A percentile compares a stretch with the other conserved stretches of the same genome.
These are phyloP conservation scores for Lithophane ornitopus DNA, from an alignment of 2,888 invertebrate species.

Conservation along the genomic window DNA sequence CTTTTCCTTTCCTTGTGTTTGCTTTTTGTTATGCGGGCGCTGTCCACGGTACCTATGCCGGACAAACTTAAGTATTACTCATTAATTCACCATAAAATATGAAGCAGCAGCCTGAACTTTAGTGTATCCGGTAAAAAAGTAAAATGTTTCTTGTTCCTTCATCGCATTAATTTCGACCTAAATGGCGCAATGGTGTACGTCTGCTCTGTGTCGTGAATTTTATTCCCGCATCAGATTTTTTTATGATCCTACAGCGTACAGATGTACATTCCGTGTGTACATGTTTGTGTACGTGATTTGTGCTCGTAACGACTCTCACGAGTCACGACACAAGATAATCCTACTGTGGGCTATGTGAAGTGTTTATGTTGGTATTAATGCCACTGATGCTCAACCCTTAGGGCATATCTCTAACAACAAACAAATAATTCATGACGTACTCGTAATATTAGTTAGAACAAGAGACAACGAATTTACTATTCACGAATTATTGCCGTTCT, in stretches of 20 bases:
- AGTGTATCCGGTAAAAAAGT: background rate
- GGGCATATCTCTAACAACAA: conserved; percentile 24
- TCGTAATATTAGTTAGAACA: conserved; percentile 9
- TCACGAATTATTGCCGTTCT: conserved; percentile 15
- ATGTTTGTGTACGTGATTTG: conserved; percentile 57
- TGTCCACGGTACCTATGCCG: too few relatives aligned
- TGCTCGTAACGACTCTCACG: conserved; percentile 42
- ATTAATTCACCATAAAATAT: conserved; percentile 2
- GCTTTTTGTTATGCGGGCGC: background rate
- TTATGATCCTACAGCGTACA: conserved; percentile 53
- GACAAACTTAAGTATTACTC: background rate
- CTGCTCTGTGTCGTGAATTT: conserved; percentile 55
- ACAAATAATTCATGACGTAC: conserved; percentile 27
- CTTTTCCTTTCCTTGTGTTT: conserved; percentile 16
- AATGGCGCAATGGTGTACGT: conserved; percentile 50
- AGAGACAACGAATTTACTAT: conserved; percentile 30
- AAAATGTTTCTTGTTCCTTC: background rate
- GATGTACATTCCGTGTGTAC: conserved; percentile 43
- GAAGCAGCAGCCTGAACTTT: background rate
- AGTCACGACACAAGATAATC: conserved; percentile 46
- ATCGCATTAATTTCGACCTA: conserved; percentile 48
- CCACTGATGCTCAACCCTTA: conserved; percentile 28
- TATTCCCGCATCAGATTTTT: conserved; percentile 56
- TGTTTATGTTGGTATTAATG: conserved; percentile 41
- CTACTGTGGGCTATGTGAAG: conserved; percentile 36